Percentiles rank a stretch among this genome's conserved stretches.
Evolutionary conservation across 2,797 vertebrate genomes (phyloP).

Genomic region (Periparus ater): DNA sequence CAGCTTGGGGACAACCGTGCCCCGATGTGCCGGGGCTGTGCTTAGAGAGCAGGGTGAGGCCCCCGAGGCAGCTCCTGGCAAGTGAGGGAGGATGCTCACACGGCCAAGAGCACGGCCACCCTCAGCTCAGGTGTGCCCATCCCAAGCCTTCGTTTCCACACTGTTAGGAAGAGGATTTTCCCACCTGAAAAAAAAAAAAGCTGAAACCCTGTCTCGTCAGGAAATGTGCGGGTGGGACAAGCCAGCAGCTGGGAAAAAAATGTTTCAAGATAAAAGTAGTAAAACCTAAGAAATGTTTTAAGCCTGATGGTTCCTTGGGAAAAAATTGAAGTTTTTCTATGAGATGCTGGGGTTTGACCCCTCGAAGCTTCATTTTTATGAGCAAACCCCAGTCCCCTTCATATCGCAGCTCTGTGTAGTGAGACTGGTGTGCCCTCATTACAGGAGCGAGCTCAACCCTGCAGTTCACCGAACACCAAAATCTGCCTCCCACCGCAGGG

Average conservation of each 20-base stretch:
- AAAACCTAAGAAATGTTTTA: background rate
- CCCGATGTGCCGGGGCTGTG: background rate
- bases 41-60: background rate
- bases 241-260: background rate
- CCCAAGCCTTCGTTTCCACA: fast-evolving
- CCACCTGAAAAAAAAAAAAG: background rate
- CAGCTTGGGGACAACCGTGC: fast-evolving
- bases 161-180: background rate
- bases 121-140: fast-evolving
- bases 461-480: background rate
- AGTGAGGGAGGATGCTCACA: background rate
- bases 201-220: background rate
- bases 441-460: background rate
- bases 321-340: fast-evolving
- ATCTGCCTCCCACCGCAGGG: fast-evolving
- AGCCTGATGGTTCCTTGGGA: background rate
- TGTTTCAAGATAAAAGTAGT: background rate
- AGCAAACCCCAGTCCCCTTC: background rate
- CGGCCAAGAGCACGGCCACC: background rate
- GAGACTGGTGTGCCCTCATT: fast-evolving
- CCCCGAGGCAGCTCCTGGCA: fast-evolving
- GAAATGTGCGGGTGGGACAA: background rate
- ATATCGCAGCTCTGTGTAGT: background rate
- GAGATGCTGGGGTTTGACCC: background rate
- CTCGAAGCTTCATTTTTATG: background rate